Evolutionary conservation across 2,113 vertebrate species (phyloP), one percentile per base, ranked within the genome.

Genomic region (Anser cygnoides): DNA sequence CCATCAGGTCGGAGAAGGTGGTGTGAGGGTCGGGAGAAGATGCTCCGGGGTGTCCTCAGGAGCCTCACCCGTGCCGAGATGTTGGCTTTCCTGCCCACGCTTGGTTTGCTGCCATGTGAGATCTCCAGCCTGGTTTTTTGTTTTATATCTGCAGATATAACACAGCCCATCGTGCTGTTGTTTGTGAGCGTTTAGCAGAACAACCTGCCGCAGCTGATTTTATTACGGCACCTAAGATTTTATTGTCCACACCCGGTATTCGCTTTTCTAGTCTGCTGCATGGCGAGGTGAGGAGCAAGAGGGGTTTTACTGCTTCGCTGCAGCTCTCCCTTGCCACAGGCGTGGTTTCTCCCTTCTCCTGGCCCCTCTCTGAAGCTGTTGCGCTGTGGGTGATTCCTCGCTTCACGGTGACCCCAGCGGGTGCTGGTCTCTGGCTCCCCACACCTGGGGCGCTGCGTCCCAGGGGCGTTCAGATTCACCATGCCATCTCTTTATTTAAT

Each of bases 401-500:
- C 67, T 96, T 87, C 2, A 44, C 68, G 63, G 25, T 92, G 63
- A 22, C 31, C 81, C 55, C 71, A 39, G 67, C 13, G 13, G 84
- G 77, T 66, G 44, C 37, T 72, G 41, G 78, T 54, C 70, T 74
- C 75, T 20, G 43, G 35, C 58, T 86, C 59, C 59, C 83, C 37
- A 85, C 18, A 49, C 61, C 63, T 58, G 77, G 83, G 49, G 39
- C 23, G 14, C 61, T 75, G 81, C 31, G 10, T 95, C 73, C 84
- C 25, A 39, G 71, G 79, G 54, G 37, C 70, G 90, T 94, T 22
- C 22, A 95, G 87, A 94, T 95, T 93, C 43, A 65, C 95, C 97
- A 37, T 94, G 97, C 93, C 87, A 70, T 97, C 90, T 96, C 97
- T 97, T 97, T 93, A 97, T 96, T 97, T 97, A 96, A 97, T 98